Conservation (phyloP, 2,113 vertebrate genomes). For the Laticauda colubrina region DNA sequence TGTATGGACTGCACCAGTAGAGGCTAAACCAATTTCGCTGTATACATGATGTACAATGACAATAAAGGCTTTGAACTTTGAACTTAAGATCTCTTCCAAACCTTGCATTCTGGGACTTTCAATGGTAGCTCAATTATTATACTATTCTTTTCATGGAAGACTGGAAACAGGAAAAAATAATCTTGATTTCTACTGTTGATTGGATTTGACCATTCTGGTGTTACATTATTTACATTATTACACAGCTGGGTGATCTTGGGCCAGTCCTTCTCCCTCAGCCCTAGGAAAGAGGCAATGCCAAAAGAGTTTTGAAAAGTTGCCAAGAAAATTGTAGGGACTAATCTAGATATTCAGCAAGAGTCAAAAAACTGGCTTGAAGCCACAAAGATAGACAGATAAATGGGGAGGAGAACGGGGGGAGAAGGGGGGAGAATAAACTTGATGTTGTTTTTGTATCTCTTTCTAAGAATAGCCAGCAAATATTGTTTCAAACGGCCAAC, state of each 20-base stretch:
- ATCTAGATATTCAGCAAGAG: neutral
- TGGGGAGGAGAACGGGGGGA: too few species aligned
- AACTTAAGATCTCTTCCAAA: neutral
- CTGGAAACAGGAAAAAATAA: neutral
- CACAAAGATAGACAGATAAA: neutral
- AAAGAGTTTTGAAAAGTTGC: neutral
- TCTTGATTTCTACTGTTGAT: neutral
- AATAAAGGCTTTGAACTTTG: too few species aligned
- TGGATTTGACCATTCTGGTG: neutral
- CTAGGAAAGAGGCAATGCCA: neutral
- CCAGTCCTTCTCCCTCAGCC: neutral
- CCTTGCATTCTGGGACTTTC: neutral
- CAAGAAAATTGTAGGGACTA: neutral
- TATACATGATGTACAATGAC: too few species aligned
- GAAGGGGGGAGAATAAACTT: neutral
- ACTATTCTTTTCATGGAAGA: neutral
- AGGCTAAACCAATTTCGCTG: too few species aligned
- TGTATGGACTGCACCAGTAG: too few species aligned
- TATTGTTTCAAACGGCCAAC: neutral
- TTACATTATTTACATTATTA: neutral
- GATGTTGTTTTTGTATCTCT: neutral
- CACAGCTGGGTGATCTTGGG: neutral
- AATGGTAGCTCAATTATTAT: neutral
- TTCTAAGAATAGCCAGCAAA: neutral
- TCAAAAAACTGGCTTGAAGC: neutral